Percentiles rank a stretch among this genome's conserved stretches.
phyloP scores from a whole-genome alignment of 1,140 invertebrate genomes.

The Panagrolaimus sp. region DNA sequence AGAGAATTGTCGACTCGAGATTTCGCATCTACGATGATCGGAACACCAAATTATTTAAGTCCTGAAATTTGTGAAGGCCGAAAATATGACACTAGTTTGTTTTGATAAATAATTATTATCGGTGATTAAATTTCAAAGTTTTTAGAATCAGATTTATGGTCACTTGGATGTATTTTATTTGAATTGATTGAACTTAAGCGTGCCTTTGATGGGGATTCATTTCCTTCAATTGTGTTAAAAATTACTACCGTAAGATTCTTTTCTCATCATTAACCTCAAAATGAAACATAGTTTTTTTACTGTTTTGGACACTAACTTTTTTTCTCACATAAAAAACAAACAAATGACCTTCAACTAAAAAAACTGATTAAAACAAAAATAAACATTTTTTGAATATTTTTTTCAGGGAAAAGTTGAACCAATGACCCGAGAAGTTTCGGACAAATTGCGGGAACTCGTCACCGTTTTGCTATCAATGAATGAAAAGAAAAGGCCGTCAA shows the following conservation, averaged over 20 bases:
- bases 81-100: constrained; percentile 21
- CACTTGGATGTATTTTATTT: constrained; percentile 76
- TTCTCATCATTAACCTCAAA: background rate
- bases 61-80: constrained; percentile 75
- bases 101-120: constrained; percentile 2
- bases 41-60: constrained; percentile 78
- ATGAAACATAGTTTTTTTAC: background rate
- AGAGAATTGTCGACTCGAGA: constrained; percentile 27
- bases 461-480: constrained; percentile 7
- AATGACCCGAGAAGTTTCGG: constrained; percentile 13
- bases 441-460: constrained; percentile 4
- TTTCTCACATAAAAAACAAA: constrained; percentile 27
- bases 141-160: constrained; percentile 73
- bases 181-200: constrained; percentile 68
- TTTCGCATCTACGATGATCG: constrained; percentile 64
- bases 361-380: too few species aligned
- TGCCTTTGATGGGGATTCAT: constrained; percentile 65
- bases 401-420: constrained; percentile 14
- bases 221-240: constrained; percentile 28
- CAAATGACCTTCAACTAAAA: constrained; percentile 17
- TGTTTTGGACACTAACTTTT: constrained; percentile 7
- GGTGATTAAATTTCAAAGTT: constrained; percentile 67
- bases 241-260: constrained; percentile 30
- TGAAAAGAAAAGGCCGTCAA: constrained; percentile 6
- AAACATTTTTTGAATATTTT: background rate